Base-by-base conservation (phyloP, 1,140 invertebrate species). In the Polypedilum pembai region DNA sequence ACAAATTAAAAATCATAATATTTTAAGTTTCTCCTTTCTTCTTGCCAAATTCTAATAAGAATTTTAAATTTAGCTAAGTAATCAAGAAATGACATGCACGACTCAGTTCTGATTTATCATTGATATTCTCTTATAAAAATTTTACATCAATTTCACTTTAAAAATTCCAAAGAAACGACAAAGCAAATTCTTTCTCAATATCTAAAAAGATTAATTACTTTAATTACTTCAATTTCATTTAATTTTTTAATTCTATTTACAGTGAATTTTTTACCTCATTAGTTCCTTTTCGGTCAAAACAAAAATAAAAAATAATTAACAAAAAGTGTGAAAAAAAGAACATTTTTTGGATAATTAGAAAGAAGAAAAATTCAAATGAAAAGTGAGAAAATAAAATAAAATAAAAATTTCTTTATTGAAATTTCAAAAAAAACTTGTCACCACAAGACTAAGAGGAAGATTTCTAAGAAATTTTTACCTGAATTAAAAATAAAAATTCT, bases 201-300 rank as follows among this genome's bases (percentile, higher is more conserved):
- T 18, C 8, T 7, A 20, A 69, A 21, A 69, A 8, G 4, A 69
- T 12, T 41, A 41, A n/a, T n/a, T n/a, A n/a, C n/a, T n/a, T n/a
- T n/a, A n/a, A n/a, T n/a, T n/a, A n/a, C n/a, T n/a, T n/a, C n/a
- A 41, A 41, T 41, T 41, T 10, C 40, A 7, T 41, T 41, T 10
- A 45, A 45, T 45, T 45, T 45, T 12, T 45, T 15, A 45, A 45
- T 10, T 69, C 17, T 8, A 1, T 8, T 69, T 69, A 3, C 65
- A 69, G 65, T 69, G 65, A n/a, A 69, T 69, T 69, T 18, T 69
- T 69, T 69, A 21, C 65, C 20, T 69, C 65, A 69, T 69, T 69
- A 69, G 17, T 69, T 69, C 65, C 17, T 69, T 69, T 69, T 56
- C 65, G 65, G 65, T 69, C 65, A 69, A 56, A 69, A 21, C 17